Base-by-base conservation (phyloP, 2,888 invertebrate species). In the Enchytraeus crypticus region DNA sequence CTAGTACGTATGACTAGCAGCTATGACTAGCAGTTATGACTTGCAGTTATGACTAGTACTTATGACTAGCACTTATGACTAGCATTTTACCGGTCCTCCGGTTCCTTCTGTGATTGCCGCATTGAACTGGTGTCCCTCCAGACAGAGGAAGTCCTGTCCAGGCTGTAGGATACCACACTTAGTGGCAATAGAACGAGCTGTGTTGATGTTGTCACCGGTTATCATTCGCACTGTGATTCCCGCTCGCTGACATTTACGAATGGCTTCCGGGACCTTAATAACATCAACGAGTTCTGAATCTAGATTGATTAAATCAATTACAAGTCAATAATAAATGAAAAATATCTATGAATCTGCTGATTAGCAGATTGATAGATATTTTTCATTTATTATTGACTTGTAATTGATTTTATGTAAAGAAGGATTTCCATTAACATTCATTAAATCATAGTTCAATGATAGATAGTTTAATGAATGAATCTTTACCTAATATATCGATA, bases 201-300 rank as follows among this genome's bases (percentile, higher is more conserved):
- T n/a, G n/a, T n/a, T n/a, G n/a, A n/a, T n/a, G n/a, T n/a, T n/a
- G n/a, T n/a, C n/a, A 54, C 97, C 98, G 8, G 98, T 98, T 59
- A 98, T 97, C 97, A 98, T 98, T 62, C 97, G 86, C 26, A 98
- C 98, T 11, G 93, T 93, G 74, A 99, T 98, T 70, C 98, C 98
- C 51, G 98, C 92, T 74, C 89, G 87, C 83, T 97, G 95, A 81
- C 98, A 98, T 80, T 88, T 90, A 65, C 85, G 84, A 72, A 99
- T 98, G 47, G 98, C 97, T 71, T 92, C 93, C 2, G 84, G 83
- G 18, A 88, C 95, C 85, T 97, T 60, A 11, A 53, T 3, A 30
- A 34, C 23, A 29, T 2, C 18, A 56, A n/a, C 51, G 21, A 5
- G n/a, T n/a, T n/a, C n/a, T n/a, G n/a, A n/a, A n/a, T n/a, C 47